Evolutionary conservation across 2,888 invertebrate genomes (phyloP), one percentile per base, ranked within the genome.

Genomic region (Artemia sinica): DNA sequence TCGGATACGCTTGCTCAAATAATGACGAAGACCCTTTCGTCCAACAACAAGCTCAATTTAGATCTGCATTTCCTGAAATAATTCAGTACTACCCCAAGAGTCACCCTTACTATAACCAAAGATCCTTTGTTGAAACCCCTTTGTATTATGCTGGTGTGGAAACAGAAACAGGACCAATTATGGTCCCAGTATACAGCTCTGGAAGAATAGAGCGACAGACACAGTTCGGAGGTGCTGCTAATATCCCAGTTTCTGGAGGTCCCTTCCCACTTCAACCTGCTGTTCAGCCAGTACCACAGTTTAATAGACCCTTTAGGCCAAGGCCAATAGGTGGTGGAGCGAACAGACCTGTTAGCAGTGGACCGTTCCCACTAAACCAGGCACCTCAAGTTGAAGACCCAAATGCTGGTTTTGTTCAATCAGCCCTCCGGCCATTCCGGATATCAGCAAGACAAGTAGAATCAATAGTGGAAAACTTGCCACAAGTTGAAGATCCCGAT

Each of bases 181-280:
- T 41, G 41, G 41, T 41, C 41, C 41, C 41, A 6, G 41, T 41
- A 41, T 41, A 41, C 41, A 41, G 41, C 41, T 41, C 41, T 41
- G 41, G 41, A 41, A 41, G 41, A 41, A 41, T 41, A 41, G 41
- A 41, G 41, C 41, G 41, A 41, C 63, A 58, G 63, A 58, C 14
- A 11, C 63, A 58, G 63, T 58, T 58, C 63, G 63, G 63, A 58
- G 63, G 11, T 58, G 63, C 63, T 18, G 11, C 63, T 10, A 58
- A 9, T 28, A 58, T 58, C 28, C 63, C 63, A 58, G 63, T 58
- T n/a, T 9, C 63, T 9, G 63, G 63, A 18, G 63, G 63, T 8
- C 63, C 63, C 10, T 18, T 58, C 9, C 14, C 63, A n/a, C 14
- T 58, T 58, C 63, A 58, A 28, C 63, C 63, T 28, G n/a, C 8